Evolutionary conservation across 1,140 invertebrate species (phyloP).

Genomic region (Drosophila melanica): DNA sequence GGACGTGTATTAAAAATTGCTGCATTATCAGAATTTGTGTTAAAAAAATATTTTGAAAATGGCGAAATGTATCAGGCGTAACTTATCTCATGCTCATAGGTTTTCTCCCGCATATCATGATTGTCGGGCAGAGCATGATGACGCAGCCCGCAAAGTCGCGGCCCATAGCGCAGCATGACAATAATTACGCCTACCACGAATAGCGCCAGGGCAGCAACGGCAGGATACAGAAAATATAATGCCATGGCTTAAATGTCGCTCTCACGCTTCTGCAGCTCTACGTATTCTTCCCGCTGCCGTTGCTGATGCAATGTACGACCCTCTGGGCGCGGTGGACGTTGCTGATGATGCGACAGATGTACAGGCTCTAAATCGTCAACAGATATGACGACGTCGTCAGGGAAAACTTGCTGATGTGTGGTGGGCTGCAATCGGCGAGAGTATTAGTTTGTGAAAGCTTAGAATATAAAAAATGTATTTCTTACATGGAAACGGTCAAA

Average conservation of each 20-base stretch:
- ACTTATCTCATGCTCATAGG: constrained; percentile 88
- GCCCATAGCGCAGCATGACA: constrained; percentile 89
- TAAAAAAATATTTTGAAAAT: constrained; percentile 17
- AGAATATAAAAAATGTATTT: neutral
- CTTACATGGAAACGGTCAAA: constrained; percentile 75
- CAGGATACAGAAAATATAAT: constrained; percentile 90
- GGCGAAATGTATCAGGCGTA: constrained; percentile 74
- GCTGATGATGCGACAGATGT: constrained; percentile 72
- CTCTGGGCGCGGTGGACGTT: constrained; percentile 71
- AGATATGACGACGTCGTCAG: constrained; percentile 71
- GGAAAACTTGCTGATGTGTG: constrained; percentile 75
- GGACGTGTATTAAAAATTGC: constrained; percentile 25
- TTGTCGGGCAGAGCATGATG: constrained; percentile 87
- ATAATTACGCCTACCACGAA: constrained; percentile 91
- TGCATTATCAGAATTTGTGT: constrained; percentile 24
- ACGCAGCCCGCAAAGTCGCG: constrained; percentile 87
- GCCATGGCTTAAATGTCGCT: constrained; percentile 91
- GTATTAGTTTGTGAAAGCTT: neutral
- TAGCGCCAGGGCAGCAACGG: constrained; percentile 88
- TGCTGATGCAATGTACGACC: constrained; percentile 78
- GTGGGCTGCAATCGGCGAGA: constrained; percentile 57
- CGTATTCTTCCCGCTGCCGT: constrained; percentile 86
- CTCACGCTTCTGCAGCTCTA: constrained; percentile 91
- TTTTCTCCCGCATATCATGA: constrained; percentile 86
- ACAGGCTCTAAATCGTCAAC: constrained; percentile 73